phyloP scores from a whole-genome alignment of 2,113 vertebrate genomes.

The Rhabdomys dilectus region DNA sequence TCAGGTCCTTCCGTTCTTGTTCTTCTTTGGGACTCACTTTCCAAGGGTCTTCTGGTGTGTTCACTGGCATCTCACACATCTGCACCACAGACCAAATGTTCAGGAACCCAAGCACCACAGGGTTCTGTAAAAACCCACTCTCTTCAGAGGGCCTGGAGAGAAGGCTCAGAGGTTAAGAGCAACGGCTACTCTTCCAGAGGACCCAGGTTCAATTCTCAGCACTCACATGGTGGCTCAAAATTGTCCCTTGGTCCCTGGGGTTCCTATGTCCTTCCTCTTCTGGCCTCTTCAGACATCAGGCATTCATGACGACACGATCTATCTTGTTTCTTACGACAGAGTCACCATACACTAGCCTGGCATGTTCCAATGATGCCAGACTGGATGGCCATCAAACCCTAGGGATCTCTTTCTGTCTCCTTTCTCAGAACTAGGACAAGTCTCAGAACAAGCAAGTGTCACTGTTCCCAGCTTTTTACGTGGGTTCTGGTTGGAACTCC shows the following conservation, averaged over 20 bases:
- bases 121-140: background rate
- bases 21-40: conserved; percentile 85
- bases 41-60: conserved; percentile 91
- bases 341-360: too few relatives aligned
- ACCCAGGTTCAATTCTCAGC: background rate
- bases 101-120: background rate
- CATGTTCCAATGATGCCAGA: background rate
- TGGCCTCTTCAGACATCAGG: too few relatives aligned
- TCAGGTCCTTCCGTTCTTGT: conserved; percentile 84
- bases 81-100: conserved; percentile 75
- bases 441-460: too few relatives aligned
- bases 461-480: background rate
- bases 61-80: conserved; percentile 95
- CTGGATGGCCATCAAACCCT: background rate
- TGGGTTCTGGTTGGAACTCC: background rate
- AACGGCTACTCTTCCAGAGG: background rate
- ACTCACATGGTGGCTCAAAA: background rate
- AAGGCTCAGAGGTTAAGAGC: background rate
- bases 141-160: background rate
- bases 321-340: background rate
- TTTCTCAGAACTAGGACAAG: too few relatives aligned
- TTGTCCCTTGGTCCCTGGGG: background rate
- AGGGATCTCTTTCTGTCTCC: too few relatives aligned
- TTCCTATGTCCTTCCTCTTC: background rate
- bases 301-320: background rate